Percentiles rank a stretch among this genome's conserved stretches.
These are phyloP conservation scores for Eilema sororculum DNA, from an alignment of 2,888 invertebrate species.

Conservation along the genomic window DNA sequence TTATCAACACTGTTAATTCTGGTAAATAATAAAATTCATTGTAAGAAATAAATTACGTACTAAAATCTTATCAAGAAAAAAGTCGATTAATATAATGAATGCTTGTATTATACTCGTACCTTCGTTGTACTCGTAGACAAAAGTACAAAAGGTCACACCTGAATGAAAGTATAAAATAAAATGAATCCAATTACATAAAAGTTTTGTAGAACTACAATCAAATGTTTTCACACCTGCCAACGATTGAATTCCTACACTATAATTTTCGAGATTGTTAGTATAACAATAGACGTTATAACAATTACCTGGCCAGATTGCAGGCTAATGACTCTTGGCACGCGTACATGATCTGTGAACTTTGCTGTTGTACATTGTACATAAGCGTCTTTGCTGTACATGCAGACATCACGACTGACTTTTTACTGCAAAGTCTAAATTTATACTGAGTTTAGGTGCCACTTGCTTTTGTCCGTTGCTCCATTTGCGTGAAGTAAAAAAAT, in stretches of 20 bases:
- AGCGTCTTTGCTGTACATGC: not conserved
- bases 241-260: constrained; percentile 1
- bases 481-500: not conserved
- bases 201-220: not conserved
- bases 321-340: constrained; percentile 4
- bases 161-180: not conserved
- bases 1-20: not conserved
- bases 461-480: too few species aligned
- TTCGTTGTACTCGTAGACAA: too few species aligned
- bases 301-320: not conserved
- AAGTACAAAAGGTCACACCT: not conserved
- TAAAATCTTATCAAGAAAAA: too few species aligned
- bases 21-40: not conserved
- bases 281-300: not conserved
- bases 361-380: not conserved
- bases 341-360: not conserved
- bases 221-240: constrained; percentile 4
- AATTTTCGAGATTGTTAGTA: constrained; percentile 2
- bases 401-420: not conserved
- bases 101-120: too few species aligned
- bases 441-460: too few species aligned
- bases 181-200: constrained; percentile 3
- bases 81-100: too few species aligned
- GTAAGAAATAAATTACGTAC: not conserved
- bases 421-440: not conserved